These are phyloP conservation scores for Lithophane semibrunnea DNA, from an alignment of 2,888 invertebrate genomes.

Conservation along the genomic window DNA sequence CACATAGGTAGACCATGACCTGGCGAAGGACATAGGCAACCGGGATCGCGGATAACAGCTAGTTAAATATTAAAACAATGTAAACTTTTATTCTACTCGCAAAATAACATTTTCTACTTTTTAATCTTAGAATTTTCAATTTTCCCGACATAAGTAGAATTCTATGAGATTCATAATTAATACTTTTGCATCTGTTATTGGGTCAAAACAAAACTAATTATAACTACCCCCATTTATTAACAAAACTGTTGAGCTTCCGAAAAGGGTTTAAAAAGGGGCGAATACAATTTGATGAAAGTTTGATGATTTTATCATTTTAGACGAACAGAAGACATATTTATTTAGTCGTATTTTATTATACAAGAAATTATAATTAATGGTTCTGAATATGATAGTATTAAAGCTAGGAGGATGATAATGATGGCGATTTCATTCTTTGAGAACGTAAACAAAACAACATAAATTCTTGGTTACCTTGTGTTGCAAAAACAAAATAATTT, in stretches of 20 bases:
- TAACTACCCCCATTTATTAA: slow-evolving; percentile 47
- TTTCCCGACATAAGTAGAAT: neutral
- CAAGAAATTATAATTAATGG: too few relatives aligned
- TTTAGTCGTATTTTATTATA: neutral
- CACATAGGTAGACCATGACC: too few relatives aligned
- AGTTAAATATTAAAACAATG: neutral
- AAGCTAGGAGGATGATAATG: neutral
- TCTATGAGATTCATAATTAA: slow-evolving; percentile 25
- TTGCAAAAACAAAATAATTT: neutral
- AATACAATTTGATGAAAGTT: slow-evolving; percentile 56
- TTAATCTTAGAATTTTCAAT: neutral
- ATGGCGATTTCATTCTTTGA: neutral
- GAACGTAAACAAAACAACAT: neutral
- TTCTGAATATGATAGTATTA: neutral
- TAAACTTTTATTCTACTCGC: neutral
- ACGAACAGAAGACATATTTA: slow-evolving; percentile 5
- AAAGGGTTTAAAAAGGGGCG: slow-evolving; percentile 41
- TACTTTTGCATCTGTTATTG: slow-evolving; percentile 22
- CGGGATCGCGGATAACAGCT: too few relatives aligned
- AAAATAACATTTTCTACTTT: neutral
- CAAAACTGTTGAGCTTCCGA: slow-evolving; percentile 40
- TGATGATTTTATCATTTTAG: neutral
- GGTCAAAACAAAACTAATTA: slow-evolving; percentile 60
- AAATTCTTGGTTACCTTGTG: neutral
- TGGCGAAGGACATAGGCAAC: too few relatives aligned